Evolutionary conservation across 2,797 vertebrate species (phyloP), one percentile per base, ranked within the genome.

Genomic region (Coracias cyanogaster): DNA sequence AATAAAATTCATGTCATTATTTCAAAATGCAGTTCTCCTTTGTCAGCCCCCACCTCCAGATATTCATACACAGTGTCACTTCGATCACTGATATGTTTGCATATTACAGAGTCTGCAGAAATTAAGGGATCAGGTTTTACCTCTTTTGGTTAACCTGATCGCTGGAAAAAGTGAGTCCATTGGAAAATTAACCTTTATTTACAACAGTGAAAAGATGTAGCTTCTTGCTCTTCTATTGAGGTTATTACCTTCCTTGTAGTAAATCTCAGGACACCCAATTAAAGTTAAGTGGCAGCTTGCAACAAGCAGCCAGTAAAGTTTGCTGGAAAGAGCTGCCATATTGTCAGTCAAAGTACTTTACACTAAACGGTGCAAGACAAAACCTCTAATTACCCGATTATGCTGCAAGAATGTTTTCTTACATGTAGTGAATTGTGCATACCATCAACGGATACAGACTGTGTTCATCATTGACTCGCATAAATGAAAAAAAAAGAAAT

Each of bases 181-280:
- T 87, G 81, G 81, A 97, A 94, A 96, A 96, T 94, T 83, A 93
- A 86, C 87, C 87, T 96, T 94, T 94, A 81, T 95, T 96, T 97
- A 93, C 76, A 95, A 52, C 65, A 93, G 61, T 57, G 94, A 88
- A 93, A 85, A 85, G 90, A 95, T 95, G 70, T 64, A 55, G 94
- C 52, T 62, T 76, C n/a, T 72, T 96, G 89, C 45, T 94, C 72
- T 77, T 89, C 70, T 55, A 58, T 43, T 58, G 80, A 94, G 82
- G 92, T 90, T 94, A 96, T 95, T 95, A 66, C 82, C 48, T 94
- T 91, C 55, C 92, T 80, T 89, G 90, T 37, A 86, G 85, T 89
- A 96, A 96, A 89, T 97, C 97, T 97, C 98, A 94, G 94, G 96
- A 88, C 90, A 93, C 84, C 92, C 95, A 98, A 97, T 97, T 98